Base-by-base conservation (phyloP, 2,888 invertebrate species). In the Temnothorax ravouxi region DNA sequence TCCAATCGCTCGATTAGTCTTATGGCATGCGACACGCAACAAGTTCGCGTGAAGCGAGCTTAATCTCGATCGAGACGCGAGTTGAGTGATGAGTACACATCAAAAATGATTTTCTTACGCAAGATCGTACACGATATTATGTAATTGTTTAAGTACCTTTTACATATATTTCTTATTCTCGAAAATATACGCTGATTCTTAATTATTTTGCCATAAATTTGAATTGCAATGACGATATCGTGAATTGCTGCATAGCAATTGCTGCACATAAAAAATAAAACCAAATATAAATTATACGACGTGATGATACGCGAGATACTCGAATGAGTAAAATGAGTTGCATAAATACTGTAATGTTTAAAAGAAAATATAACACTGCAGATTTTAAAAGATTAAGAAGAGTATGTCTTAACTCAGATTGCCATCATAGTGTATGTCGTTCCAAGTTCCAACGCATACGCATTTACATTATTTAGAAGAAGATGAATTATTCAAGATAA, bases 1-100 rank as follows among this genome's bases (percentile, higher is more conserved):
- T 29, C 25, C 44, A 50, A 59, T 47, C 38, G 62, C 18, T 41
- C 67, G 84, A 72, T 74, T 64, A 84, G 80, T 86, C 80, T 89
- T 84, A 86, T 86, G 82, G 86, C 82, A 59, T 56, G 80, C 66
- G 80, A 84, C 90, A 89, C 89, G 89, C 89, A 89, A 90, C 90
- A 90, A 89, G 89, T 89, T 89, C 41, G 88, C 89, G 89, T 89
- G 86, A 84, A 84, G 29, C 38, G 21, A 21, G n/a, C 54, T 80
- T 80, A 82, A 82, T 80, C 80, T 82, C 34, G 13, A n/a, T 44
- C 18, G 34, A 38, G 64, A 64, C 54, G 29, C 64, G 6, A 29
- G 34, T 62, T 76, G 80, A 64, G 25, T 54, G 80, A 77, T 79
- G 75, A 79, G 47, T 34, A 59, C 47, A 21, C 59, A 56, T 79